Conservation (phyloP, 1,140 invertebrate genomes). For the Chelonus insularis region DNA sequence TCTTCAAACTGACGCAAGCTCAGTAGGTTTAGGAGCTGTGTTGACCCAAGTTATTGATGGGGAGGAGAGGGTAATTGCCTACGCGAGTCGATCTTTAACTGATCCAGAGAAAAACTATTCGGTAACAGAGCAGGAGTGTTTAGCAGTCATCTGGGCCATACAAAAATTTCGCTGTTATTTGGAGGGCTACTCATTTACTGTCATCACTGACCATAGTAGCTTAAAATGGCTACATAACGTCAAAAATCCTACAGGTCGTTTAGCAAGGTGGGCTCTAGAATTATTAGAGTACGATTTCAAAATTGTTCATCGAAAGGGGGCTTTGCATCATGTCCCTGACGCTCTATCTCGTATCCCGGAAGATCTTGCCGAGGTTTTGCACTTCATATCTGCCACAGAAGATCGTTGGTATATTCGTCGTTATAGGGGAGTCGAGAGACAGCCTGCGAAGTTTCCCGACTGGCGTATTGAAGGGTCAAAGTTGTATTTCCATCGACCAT, state of each 20-base stretch:
- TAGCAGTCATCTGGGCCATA: slow-evolving; percentile 1
- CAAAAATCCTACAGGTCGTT: not conserved
- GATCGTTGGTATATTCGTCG: not conserved
- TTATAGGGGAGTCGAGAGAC: not conserved
- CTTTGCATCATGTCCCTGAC: slow-evolving; percentile 34
- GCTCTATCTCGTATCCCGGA: slow-evolving; percentile 29
- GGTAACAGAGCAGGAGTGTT: slow-evolving; percentile 6
- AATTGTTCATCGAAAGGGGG: slow-evolving; percentile 29
- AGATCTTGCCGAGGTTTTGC: not conserved
- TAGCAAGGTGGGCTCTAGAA: slow-evolving; percentile 3
- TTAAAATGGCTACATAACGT: slow-evolving; percentile 8
- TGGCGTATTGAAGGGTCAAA: not conserved
- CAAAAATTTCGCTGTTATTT: slow-evolving; percentile 12
- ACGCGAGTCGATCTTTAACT: slow-evolving; percentile 3
- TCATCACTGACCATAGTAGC: slow-evolving; percentile 13
- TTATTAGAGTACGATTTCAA: not conserved
- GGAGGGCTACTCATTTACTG: not conserved
- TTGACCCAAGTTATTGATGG: not conserved
- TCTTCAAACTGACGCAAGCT: slow-evolving; percentile 10
- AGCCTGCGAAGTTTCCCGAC: not conserved
- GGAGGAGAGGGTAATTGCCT: not conserved
- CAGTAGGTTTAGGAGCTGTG: slow-evolving; percentile 1
- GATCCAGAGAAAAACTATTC: slow-evolving; percentile 6
- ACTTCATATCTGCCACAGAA: not conserved
- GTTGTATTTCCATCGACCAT: not conserved